Conservation (phyloP, 2,113 vertebrate genomes). For the Tylochromis polylepis region DNA sequence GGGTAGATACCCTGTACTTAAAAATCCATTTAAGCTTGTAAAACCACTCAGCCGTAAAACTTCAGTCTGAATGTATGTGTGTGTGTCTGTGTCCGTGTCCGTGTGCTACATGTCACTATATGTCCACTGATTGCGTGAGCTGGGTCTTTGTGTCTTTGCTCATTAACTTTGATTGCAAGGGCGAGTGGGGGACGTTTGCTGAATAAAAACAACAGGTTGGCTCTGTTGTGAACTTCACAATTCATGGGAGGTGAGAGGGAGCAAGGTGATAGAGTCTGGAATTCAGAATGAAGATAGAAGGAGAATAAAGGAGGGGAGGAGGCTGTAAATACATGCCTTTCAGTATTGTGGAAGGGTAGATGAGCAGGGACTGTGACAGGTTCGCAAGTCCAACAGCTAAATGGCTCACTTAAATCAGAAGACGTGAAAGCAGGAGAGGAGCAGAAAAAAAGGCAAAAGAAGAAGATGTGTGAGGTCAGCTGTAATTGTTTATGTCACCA, state of each 20-base stretch:
- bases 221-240: slow-evolving; percentile 9
- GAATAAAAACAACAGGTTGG: slow-evolving; percentile 42
- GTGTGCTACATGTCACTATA: background rate
- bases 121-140: slow-evolving; percentile 35
- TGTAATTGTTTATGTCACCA: slow-evolving; percentile 20
- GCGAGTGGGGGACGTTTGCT: background rate
- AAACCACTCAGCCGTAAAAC: slow-evolving; percentile 46
- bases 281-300: background rate
- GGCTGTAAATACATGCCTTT: slow-evolving; percentile 47
- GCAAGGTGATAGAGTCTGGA: background rate
- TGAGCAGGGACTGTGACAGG: slow-evolving; percentile 32
- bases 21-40: slow-evolving; percentile 54
- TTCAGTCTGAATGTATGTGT: background rate
- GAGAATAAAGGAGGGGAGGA: background rate
- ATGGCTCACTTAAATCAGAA: slow-evolving; percentile 39
- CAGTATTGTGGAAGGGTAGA: slow-evolving; percentile 20
- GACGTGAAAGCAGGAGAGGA: slow-evolving; percentile 22
- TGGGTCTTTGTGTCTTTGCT: slow-evolving; percentile 24
- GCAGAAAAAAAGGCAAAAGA: background rate
- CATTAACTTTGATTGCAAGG: slow-evolving; percentile 57
- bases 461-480: slow-evolving; percentile 1
- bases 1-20: slow-evolving; percentile 54
- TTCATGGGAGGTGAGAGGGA: slow-evolving; percentile 12
- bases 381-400: slow-evolving; percentile 33
- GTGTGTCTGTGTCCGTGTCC: background rate